Evolutionary conservation across 2,888 invertebrate genomes (phyloP), one percentile per base, ranked within the genome.

Genomic region (Holacanthella duospinosa): DNA sequence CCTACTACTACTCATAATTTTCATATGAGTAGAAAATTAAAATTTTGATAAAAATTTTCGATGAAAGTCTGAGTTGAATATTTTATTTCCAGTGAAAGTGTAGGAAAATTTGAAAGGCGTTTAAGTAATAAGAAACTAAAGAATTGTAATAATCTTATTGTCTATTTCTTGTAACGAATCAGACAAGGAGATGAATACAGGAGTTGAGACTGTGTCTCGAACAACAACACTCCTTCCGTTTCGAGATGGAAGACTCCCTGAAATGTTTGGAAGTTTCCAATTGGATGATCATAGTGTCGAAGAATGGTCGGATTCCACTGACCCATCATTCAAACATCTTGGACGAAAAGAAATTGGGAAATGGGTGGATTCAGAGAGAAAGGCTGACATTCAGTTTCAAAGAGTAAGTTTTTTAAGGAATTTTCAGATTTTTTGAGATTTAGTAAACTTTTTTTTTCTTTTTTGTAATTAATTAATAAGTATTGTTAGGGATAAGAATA

Each of bases 321-420:
- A 63, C 6, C 69, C 71, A 4, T 71, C 70, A 28, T 54, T 64
- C 16, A 66, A 69, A 28, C 73, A 73, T 57, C 64, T 66, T 21
- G 73, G 65, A 6, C 57, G 73, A 25, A 70, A 73, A 44, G 73
- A 73, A 65, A 67, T 70, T 25, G 73, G 73, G 2, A 73, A 71
- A 64, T 73, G 73, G 73, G 64, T 72, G 21, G 68, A 73, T 54
- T 55, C 67, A 21, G 68, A 71, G 9, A 62, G 65, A 53, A 71
- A 71, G 58, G 73, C 73, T 12, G 72, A 73, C 59, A 72, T 73
- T 62, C 67, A 71, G 55, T 71, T 69, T 62, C 72, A 73, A 67
- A 70, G 70, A 69, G 73, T 73, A 69, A 44, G 64, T 26, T 21
- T 36, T 36, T 12, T 12, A 36, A 12, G 6, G 36, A n/a, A n/a